Conservation (phyloP, 2,797 vertebrate genomes). For the Trichosurus vulpecula region DNA sequence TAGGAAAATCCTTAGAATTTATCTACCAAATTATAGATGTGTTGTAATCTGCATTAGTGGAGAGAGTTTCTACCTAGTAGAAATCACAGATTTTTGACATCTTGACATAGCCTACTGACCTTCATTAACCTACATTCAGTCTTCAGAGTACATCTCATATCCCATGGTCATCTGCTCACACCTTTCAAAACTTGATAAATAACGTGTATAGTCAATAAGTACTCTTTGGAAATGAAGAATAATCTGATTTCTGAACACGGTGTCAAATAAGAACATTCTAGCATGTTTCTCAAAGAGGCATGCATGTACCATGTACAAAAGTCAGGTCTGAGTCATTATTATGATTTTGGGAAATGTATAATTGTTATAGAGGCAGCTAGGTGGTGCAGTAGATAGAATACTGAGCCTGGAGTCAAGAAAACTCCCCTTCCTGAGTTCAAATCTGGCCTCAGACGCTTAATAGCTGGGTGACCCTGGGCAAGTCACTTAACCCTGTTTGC, state of each 20-base stretch:
- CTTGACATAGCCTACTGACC: not conserved
- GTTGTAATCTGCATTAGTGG: not conserved
- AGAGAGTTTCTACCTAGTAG: not conserved
- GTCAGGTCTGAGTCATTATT: not conserved
- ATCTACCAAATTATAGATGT: not conserved
- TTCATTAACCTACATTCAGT: not conserved
- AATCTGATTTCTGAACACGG: not conserved
- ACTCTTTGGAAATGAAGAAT: not conserved
- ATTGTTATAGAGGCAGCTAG: not conserved
- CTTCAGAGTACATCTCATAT: not conserved
- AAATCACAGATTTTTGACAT: not conserved
- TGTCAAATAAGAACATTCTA: too few species aligned
- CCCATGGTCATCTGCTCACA: not conserved
- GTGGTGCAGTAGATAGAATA: not conserved
- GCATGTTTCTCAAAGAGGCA: not conserved
- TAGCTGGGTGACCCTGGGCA: not conserved
- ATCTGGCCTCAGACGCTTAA: not conserved
- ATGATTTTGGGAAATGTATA: fast-evolving
- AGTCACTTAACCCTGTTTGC: not conserved
- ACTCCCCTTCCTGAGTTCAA: not conserved
- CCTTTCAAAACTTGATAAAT: not conserved
- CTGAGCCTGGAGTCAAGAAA: not conserved
- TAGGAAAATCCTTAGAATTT: not conserved
- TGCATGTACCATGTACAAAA: not conserved
- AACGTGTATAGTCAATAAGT: not conserved